These are phyloP conservation scores for Coleophora flavipennella DNA, from an alignment of 2,888 invertebrate species.

Conservation along the genomic window DNA sequence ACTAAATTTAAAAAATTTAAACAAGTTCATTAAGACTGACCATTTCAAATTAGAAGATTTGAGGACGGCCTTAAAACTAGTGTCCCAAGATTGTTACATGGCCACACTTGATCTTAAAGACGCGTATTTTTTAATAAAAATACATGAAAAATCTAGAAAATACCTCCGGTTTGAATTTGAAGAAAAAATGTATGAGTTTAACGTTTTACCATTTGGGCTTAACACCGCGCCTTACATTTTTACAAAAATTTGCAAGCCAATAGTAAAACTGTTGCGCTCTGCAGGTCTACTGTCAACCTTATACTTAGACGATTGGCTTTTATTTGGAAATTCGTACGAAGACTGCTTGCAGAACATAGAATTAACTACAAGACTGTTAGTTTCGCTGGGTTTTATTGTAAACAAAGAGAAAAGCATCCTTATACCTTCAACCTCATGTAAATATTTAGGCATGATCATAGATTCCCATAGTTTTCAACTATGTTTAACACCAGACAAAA, in stretches of 20 bases:
- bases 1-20: constrained; percentile 6
- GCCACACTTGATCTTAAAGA: constrained; percentile 1
- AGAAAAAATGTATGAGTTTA: constrained; percentile 6
- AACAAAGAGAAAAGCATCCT: constrained; percentile 15
- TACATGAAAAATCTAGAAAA: constrained; percentile 2
- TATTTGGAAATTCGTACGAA: constrained; percentile 3
- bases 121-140: constrained; percentile 4
- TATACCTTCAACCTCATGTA: constrained; percentile 8
- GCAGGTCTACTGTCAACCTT: constrained; percentile 9
- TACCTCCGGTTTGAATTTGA: constrained; percentile 6
- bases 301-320: constrained; percentile 12
- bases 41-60: constrained; percentile 6
- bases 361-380: not conserved
- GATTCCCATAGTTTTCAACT: constrained; percentile 8
- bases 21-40: constrained; percentile 2
- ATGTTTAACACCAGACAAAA: constrained; percentile 13
- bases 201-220: constrained; percentile 5
- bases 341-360: not conserved
- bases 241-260: constrained; percentile 9
- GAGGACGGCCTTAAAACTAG: not conserved
- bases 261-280: constrained; percentile 7
- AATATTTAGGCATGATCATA: constrained; percentile 12
- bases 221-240: constrained; percentile 8
- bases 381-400: constrained; percentile 12
- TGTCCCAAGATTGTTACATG: not conserved